Evolutionary conservation across 2,113 vertebrate species (phyloP).

Genomic region (Sciurus niger): DNA sequence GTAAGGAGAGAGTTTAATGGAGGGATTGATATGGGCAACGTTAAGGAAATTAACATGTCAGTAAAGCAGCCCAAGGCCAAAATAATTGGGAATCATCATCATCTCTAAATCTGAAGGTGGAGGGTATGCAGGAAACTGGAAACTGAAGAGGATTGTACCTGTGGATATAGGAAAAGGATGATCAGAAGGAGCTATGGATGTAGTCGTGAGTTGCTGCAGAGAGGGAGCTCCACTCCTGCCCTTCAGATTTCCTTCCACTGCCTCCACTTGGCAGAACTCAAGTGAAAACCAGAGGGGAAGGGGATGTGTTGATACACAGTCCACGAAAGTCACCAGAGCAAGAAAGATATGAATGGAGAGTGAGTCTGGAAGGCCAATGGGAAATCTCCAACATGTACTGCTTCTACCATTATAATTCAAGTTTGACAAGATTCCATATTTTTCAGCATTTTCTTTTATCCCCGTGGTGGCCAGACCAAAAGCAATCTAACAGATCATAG

Average conservation of each 20-base stretch:
- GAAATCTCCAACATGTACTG: not conserved
- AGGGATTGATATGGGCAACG: not conserved
- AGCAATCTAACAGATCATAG: not conserved
- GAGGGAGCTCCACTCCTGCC: not conserved
- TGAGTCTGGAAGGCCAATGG: not conserved
- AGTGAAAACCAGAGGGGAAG: not conserved
- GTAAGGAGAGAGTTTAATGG: not conserved
- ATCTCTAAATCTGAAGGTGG: not conserved
- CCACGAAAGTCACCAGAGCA: not conserved
- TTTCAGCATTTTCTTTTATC: slow-evolving; percentile 27
- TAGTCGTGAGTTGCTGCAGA: not conserved
- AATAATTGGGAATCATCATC: not conserved
- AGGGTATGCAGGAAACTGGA: not conserved
- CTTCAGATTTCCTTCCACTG: not conserved
- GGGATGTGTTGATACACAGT: not conserved
- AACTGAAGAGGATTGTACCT: not conserved
- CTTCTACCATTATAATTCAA: not conserved
- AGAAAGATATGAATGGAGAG: not conserved
- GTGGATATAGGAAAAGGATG: not conserved
- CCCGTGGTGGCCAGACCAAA: not conserved
- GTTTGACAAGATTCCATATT: not conserved
- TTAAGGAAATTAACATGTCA: slow-evolving; percentile 51
- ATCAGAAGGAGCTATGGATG: not conserved
- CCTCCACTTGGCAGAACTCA: not conserved
- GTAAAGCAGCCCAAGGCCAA: not conserved